Conservation (phyloP, 2,888 invertebrate species). For the Creontiades dilutus region DNA sequence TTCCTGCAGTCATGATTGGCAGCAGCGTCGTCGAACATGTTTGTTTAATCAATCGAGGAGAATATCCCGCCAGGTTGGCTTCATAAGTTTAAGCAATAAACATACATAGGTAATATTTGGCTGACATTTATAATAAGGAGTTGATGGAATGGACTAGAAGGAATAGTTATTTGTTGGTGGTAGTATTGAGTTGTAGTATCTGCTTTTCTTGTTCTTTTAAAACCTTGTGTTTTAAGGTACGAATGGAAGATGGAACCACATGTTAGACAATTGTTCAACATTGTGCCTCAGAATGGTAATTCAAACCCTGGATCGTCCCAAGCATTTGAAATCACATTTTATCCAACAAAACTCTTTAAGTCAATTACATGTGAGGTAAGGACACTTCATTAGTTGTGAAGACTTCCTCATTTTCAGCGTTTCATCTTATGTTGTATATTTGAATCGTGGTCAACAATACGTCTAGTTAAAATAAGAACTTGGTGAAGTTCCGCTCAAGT, state of each 20-base stretch:
- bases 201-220: not conserved
- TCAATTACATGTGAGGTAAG: constrained; percentile 22
- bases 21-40: constrained; percentile 55
- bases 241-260: constrained; percentile 33
- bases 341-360: constrained; percentile 59
- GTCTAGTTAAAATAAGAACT: no score
- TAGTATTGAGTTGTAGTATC: no score
- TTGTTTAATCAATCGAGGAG: constrained; percentile 59
- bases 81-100: not conserved
- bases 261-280: constrained; percentile 42
- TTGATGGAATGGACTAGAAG: no score
- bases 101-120: no score
- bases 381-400: no score
- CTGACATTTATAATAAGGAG: no score
- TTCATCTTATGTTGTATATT: no score
- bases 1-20: constrained; percentile 52
- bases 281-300: constrained; percentile 34
- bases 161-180: not conserved
- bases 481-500: no score
- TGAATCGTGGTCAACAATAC: no score
- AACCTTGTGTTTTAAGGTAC: not conserved
- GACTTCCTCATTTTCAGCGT: no score
- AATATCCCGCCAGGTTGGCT: constrained; percentile 53
- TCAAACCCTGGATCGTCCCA: constrained; percentile 65
- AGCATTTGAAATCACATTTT: constrained; percentile 61